Conservation (phyloP, 1,140 invertebrate genomes). For the Drosophila azteca region DNA sequence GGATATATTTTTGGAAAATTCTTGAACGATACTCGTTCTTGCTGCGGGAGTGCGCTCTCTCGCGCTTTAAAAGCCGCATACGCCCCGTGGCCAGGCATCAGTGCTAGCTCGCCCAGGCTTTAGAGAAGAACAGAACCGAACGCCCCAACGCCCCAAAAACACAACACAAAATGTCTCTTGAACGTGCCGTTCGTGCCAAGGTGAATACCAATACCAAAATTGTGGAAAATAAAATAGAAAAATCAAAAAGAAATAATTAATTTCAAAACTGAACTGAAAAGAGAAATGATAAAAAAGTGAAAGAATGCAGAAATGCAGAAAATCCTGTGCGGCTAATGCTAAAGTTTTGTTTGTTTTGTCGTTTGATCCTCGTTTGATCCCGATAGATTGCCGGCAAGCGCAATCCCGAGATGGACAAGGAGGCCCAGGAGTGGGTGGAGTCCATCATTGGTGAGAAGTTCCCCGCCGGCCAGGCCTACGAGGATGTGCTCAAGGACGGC, state of each 20-base stretch:
- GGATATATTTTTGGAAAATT: conserved; percentile 83
- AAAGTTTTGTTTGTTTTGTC: conserved; percentile 17
- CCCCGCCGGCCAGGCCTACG: conserved; percentile 89
- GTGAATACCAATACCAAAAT: conserved; percentile 79
- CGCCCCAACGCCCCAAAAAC: conserved; percentile 50
- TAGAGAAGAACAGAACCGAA: conserved; percentile 63
- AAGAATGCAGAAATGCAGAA: not conserved
- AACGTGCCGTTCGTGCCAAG: conserved; percentile 88
- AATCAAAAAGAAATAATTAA: conserved; percentile 16
- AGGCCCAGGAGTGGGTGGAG: conserved; percentile 96
- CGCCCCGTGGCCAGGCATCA: conserved; percentile 70
- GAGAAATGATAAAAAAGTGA: not conserved
- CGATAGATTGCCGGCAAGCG: conserved; percentile 93
- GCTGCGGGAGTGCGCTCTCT: conserved; percentile 41
- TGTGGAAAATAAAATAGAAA: conserved; percentile 20
- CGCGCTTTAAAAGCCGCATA: conserved; percentile 77
- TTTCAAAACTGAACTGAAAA: conserved; percentile 18
- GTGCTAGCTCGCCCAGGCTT: conserved; percentile 68
- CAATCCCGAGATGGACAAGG: conserved; percentile 93
- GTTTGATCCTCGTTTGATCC: not conserved
- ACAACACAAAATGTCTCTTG: conserved; percentile 86
- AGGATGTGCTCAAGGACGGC: conserved; percentile 94
- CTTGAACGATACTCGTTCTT: conserved; percentile 48
- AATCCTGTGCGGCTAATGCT: conserved; percentile 5
- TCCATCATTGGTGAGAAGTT: conserved; percentile 93